Conservation (phyloP, 2,888 invertebrate species). For the Frankliniella intonsa region DNA sequence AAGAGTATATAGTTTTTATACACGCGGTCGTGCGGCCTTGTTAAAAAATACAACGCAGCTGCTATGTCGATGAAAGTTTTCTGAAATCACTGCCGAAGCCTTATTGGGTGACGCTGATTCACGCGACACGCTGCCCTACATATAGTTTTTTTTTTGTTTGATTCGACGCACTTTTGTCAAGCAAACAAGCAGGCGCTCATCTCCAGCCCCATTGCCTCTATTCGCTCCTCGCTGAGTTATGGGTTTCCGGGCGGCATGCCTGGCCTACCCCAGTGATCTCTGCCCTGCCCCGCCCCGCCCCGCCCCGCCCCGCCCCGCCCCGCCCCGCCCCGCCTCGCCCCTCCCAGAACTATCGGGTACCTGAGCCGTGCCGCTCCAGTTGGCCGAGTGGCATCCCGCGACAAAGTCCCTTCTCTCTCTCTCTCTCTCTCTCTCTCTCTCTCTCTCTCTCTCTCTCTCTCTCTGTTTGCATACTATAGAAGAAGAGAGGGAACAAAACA, state of each 20-base stretch:
- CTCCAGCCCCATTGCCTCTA: not conserved
- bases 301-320: not conserved
- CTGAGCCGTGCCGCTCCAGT: not conserved
- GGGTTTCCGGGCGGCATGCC: not conserved
- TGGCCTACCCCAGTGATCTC: not conserved
- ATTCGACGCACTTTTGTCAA: not conserved
- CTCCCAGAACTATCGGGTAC: not conserved
- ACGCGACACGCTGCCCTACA: no score
- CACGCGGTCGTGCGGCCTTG: no score
- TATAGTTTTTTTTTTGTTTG: not conserved
- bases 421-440: conserved; percentile 10
- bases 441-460: conserved; percentile 10
- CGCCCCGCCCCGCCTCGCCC: not conserved
- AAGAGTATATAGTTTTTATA: no score
- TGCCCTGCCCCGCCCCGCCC: not conserved
- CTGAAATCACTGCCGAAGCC: no score
- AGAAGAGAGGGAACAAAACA: no score
- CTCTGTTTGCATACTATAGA: not conserved
- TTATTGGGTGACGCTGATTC: no score
- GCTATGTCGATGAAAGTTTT: no score
- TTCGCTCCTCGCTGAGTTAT: not conserved
- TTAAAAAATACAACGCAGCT: no score
- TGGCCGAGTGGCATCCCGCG: not conserved
- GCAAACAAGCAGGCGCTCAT: not conserved
- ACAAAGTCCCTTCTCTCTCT: not conserved